These are phyloP conservation scores for Stratiomys singularior DNA, from an alignment of 2,888 invertebrate genomes.

Conservation along the genomic window DNA sequence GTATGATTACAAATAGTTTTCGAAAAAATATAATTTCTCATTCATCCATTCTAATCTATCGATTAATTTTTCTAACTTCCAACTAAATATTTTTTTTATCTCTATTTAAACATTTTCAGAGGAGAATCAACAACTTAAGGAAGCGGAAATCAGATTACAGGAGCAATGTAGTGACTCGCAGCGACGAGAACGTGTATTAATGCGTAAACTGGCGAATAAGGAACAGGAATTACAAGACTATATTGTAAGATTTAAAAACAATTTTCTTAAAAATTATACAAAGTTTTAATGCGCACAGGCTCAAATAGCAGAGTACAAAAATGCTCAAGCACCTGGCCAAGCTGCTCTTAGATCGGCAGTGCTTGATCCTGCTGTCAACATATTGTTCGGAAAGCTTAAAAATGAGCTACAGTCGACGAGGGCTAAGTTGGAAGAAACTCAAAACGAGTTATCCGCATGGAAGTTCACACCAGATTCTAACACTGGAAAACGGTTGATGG, in stretches of 20 bases:
- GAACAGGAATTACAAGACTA: slow-evolving; percentile 98
- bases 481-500: slow-evolving; percentile 97
- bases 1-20: slow-evolving; percentile 55
- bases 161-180: slow-evolving; percentile 87
- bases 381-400: slow-evolving; percentile 89
- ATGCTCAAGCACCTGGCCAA: slow-evolving; percentile 82
- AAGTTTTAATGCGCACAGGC: slow-evolving; percentile 69
- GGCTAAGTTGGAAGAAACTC: slow-evolving; percentile 93
- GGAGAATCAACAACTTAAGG: slow-evolving; percentile 66
- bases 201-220: slow-evolving; percentile 91
- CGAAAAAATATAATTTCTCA: slow-evolving; percentile 39
- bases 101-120: slow-evolving; percentile 57
- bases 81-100: too few relatives aligned
- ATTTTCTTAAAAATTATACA: not conserved
- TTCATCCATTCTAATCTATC: not conserved
- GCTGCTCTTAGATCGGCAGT: slow-evolving; percentile 83
- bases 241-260: slow-evolving; percentile 74
- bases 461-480: slow-evolving; percentile 99
- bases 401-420: slow-evolving; percentile 90
- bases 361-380: slow-evolving; percentile 95
- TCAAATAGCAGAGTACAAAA: slow-evolving; percentile 94
- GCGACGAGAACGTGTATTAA: slow-evolving; percentile 90
- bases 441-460: slow-evolving; percentile 98
- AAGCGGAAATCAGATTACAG: slow-evolving; percentile 82
- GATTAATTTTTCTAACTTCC: too few relatives aligned